Base-by-base conservation (phyloP, 2,888 invertebrate species). In the Trachelus tabidus region DNA sequence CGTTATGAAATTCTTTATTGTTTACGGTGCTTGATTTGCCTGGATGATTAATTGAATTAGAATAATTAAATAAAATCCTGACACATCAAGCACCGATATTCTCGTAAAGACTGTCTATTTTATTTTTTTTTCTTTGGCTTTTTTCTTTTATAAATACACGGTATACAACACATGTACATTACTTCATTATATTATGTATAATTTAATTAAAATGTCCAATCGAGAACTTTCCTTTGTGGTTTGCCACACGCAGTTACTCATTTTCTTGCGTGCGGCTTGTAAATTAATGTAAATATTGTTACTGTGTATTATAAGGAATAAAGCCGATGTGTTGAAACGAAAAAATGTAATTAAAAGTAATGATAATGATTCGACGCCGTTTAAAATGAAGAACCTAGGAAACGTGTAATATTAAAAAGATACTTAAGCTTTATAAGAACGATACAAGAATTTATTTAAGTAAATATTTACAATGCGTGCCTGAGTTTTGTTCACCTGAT, bases 251-350 rank as follows among this genome's bases (percentile, higher is more conserved):
- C 23, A 23, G 23, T 56, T 23, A 56, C 23, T 56, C 6, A 15
- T 23, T 56, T 56, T 56, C 56, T 9, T 56, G 80, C 79, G 68
- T 79, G 80, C 77, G 30, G 77, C 73, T 77, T 87, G 84, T 87
- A 87, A 81, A 88, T 85, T 71, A 71, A 71, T 34, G 31, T 71
- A 71, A 71, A 33, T 71, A 34, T 71, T 71, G 31, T 71, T 71
- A 71, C 71, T 71, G 71, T 71, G 31, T 34, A 71, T 34, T 23
- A 71, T 71, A 33, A 34, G 23, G 23, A 71, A 31, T 71, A 34
- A 33, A 33, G 31, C 23, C 71, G 23, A 15, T 30, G 71, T 30
- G 31, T 71, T 71, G 9, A 56, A 23, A 56, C 9, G 23, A 56
- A 0, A 56, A 1, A 40, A 15, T 56, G 56, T 56, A 56, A 56